Conservation (phyloP, 1,140 invertebrate species). For the Trichonephila inaurata region DNA sequence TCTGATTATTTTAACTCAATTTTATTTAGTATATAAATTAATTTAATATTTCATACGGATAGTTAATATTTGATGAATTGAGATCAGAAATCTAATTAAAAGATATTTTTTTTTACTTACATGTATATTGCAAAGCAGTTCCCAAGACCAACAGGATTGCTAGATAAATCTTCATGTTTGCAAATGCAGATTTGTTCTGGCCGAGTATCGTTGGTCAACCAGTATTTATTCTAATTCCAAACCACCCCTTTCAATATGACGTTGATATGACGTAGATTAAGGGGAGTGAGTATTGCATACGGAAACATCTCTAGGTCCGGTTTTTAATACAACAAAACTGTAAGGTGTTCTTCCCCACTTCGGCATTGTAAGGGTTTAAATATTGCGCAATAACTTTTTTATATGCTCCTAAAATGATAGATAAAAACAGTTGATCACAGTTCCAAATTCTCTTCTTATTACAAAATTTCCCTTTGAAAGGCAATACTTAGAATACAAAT, state of each 20-base stretch:
- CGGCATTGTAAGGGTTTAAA: too few species aligned
- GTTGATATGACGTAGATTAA: background rate
- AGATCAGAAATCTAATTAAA: background rate
- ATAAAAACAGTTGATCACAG: too few species aligned
- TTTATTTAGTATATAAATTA: too few species aligned
- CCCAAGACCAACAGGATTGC: background rate
- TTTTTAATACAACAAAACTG: background rate
- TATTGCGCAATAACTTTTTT: too few species aligned
- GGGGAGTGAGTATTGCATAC: background rate
- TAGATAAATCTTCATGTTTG: slow-evolving; percentile 9
- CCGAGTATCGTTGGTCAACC: background rate
- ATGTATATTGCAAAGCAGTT: background rate
- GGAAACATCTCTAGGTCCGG: background rate
- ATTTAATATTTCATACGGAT: too few species aligned
- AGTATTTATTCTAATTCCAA: slow-evolving; percentile 29
- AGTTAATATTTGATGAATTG: too few species aligned
- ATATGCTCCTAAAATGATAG: too few species aligned
- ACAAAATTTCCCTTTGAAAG: too few species aligned
- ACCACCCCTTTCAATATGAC: slow-evolving; percentile 26
- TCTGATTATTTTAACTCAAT: too few species aligned
- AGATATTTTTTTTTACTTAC: background rate
- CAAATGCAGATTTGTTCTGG: background rate
- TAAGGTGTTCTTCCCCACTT: too few species aligned
- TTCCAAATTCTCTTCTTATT: too few species aligned
- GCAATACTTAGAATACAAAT: too few species aligned